Base-by-base conservation (phyloP, 2,888 invertebrate genomes). In the Coelogynopora nodosa region DNA sequence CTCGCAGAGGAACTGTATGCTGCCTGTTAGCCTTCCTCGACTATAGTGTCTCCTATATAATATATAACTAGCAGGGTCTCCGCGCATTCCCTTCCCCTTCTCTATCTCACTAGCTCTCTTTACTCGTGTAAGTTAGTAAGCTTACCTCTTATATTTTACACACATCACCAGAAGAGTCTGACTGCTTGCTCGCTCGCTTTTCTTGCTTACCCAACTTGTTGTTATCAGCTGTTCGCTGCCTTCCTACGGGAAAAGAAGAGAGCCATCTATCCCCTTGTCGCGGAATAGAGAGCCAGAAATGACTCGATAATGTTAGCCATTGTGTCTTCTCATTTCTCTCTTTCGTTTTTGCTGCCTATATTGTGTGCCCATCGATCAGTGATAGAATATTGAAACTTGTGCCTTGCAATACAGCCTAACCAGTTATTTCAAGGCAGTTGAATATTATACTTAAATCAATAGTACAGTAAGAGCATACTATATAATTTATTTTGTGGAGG, bases 281-380 rank as follows among this genome's bases (percentile, higher is more conserved):
- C 74, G 23, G 23, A 74, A 74, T 74, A 74, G 74, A 74, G 49
- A 49, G 74, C 74, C 2, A 13, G 74, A 23, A 74, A 74, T 5
- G 74, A 13, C 74, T 74, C 74, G 74, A 74, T 74, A 74, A 74
- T 74, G 74, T 23, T 74, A 74, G 74, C 74, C 74, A 74, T 74
- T 74, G 74, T 74, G 74, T 74, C 74, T 74, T 74, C 27, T 13
- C 74, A 74, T 74, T 26, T 74, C 74, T 49, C 49, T 49, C 74
- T 74, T 26, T 74, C 23, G 18, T 26, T 23, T 26, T 74, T 23
- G 74, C 74, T 74, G 74, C 23, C 27, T 74, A 23, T 74, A 74
- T 74, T 74, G 23, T 74, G 74, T 74, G 74, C 74, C 74, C 74
- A 74, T 74, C 74, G 74, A 74, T 74, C 74, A 74, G 74, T 74